phyloP scores from a whole-genome alignment of 2,113 vertebrate species.

The Syrrhaptes paradoxus region DNA sequence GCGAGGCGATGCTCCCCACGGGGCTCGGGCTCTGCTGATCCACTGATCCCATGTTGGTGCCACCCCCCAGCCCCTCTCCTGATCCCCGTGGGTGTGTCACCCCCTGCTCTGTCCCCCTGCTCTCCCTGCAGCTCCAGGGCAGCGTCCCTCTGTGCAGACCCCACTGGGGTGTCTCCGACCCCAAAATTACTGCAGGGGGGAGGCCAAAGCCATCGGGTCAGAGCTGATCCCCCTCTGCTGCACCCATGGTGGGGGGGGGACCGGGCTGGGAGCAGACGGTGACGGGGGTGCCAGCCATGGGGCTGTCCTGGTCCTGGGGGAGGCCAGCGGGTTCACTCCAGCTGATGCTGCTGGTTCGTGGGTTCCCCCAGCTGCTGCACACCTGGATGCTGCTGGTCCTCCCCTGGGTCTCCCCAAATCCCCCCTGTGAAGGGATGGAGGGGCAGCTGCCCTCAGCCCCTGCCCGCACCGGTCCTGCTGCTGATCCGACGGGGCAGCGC shows the following conservation, averaged over 20 bases:
- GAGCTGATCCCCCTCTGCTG: fast-evolving
- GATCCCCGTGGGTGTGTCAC: background rate
- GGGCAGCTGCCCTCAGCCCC: fast-evolving
- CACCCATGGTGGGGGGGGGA: background rate
- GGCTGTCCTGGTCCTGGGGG: background rate
- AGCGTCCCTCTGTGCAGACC: background rate
- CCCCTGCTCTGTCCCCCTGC: background rate
- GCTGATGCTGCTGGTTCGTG: background rate
- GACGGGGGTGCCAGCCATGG: background rate
- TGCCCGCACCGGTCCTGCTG: fast-evolving
- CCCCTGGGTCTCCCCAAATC: background rate
- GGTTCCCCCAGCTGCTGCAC: background rate
- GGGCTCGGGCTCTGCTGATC: no score
- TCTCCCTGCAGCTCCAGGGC: background rate
- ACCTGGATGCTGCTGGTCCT: background rate
- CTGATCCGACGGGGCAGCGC: slow-evolving; percentile 29
- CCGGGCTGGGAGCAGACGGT: background rate
- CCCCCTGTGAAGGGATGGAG: fast-evolving
- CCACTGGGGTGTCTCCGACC: no score
- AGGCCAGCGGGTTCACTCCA: background rate
- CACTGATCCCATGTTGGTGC: background rate
- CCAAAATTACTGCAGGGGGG: background rate
- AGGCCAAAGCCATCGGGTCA: background rate
- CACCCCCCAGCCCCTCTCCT: background rate
- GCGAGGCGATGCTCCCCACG: no score